Base-by-base conservation (phyloP, 2,797 vertebrate genomes). In the Silurus lanzhouensis region DNA sequence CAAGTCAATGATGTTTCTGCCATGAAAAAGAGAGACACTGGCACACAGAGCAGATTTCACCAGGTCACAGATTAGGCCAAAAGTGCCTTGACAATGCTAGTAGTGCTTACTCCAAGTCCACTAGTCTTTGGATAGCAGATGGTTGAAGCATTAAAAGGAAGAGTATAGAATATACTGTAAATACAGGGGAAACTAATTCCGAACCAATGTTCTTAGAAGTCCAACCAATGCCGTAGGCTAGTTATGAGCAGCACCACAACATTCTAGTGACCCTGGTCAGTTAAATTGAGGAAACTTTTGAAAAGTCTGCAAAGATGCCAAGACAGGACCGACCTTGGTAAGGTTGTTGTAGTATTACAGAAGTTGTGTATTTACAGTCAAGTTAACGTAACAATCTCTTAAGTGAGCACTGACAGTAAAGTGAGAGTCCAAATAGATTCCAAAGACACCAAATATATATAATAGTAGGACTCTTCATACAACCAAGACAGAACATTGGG, bases 61-160 rank as follows among this genome's bases (percentile, higher is more conserved):
- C 44, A 44, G 27, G 55, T 77, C 55, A 31, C 9, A 1, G 75
- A 38, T 9, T 58, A 38, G 25, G 57, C 44, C 58, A 78, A 22
- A 27, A 78, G 57, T 78, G 57, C 57, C n/a, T 78, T 61, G 75
- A 78, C 25, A 60, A 60, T 13, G 10, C 31, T 77, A 38, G 55
- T 27, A 22, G 17, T 14, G 1, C 55, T 58, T 27, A 27, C 27
- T 27, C 27, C 27, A 27, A 55, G 9, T 38, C 74, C 0, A 0
- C 55, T 77, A 77, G 25, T 38, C n/a, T 78, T 60, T 44, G 75
- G 57, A 78, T 78, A 48, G 48, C 72, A 57, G 48, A 61, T 27
- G 27, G 27, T 27, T 27, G 27, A 27, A 38, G 27, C 19, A 22
- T 38, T 17, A 31, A 60, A 60, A 60, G 19, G 8, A 60, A 77